Evolutionary conservation across 2,797 vertebrate species (phyloP).

Genomic region (Anguilla pacifica): DNA sequence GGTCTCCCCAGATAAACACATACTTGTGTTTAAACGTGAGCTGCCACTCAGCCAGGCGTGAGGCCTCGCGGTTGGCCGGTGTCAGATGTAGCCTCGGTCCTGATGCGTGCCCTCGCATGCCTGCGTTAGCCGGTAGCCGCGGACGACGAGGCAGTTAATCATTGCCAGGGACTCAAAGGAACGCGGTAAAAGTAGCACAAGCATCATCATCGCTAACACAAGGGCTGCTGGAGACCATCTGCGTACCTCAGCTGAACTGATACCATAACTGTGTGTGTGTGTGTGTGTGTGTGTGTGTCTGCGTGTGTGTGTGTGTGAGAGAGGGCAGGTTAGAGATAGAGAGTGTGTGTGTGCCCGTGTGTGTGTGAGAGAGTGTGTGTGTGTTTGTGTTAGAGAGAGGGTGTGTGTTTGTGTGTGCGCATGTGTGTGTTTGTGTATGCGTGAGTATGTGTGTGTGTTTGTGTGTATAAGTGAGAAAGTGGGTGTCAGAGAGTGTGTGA

Average conservation of each 20-base stretch:
- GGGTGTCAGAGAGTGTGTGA: not conserved
- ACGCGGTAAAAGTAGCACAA: slow-evolving; percentile 38
- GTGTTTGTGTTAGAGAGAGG: not conserved
- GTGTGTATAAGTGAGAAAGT: not conserved
- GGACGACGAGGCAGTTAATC: slow-evolving; percentile 48
- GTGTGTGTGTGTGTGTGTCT: not conserved
- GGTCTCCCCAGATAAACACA: slow-evolving; percentile 22
- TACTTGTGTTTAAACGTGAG: slow-evolving; percentile 22
- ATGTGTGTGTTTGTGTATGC: not conserved
- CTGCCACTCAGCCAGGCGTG: not conserved
- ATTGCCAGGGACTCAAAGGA: slow-evolving; percentile 36
- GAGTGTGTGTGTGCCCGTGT: not conserved
- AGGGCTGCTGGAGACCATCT: slow-evolving; percentile 22
- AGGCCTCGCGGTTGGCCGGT: not conserved
- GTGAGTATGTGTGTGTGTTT: not conserved
- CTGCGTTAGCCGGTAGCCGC: slow-evolving; percentile 48
- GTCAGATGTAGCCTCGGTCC: not conserved
- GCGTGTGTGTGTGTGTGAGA: not conserved
- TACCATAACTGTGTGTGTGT: not conserved
- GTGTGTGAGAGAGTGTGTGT: not conserved
- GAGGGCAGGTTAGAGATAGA: too few species aligned
- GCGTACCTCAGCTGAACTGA: slow-evolving; percentile 39
- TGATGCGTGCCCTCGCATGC: slow-evolving; percentile 41
- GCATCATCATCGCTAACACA: slow-evolving; percentile 41
- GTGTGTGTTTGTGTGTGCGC: not conserved